These are phyloP conservation scores for Mycetomoellerius zeteki DNA, from an alignment of 1,140 invertebrate species.

Conservation along the genomic window DNA sequence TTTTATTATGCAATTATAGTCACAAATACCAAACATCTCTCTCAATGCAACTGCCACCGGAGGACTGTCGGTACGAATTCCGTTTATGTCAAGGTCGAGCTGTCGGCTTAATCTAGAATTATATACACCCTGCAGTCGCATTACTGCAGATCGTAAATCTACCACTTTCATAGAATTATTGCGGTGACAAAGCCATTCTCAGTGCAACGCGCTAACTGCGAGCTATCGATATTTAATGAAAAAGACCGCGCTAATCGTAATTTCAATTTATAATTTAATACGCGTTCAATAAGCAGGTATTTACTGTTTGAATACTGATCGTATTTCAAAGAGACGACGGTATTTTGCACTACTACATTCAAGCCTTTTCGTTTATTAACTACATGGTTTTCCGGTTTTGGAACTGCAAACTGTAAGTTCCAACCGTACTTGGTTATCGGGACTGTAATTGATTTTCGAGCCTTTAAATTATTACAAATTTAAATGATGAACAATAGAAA, in stretches of 20 bases:
- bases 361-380: constrained; percentile 10
- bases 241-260: constrained; percentile 39
- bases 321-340: not conserved
- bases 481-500: constrained; percentile 11
- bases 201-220: not conserved
- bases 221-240: constrained; percentile 2
- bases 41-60: not conserved
- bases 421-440: not conserved
- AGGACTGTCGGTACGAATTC: not conserved
- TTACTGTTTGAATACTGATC: not conserved
- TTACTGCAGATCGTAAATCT: constrained; percentile 41
- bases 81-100: not conserved
- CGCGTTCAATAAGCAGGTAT: constrained; percentile 9
- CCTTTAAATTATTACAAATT: not conserved
- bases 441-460: constrained; percentile 6
- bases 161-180: not conserved
- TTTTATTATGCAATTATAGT: too few relatives aligned
- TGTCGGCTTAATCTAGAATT: not conserved
- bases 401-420: not conserved
- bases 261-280: constrained; percentile 33
- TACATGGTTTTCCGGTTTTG: not conserved
- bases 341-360: not conserved
- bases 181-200: not conserved
- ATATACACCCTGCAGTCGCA: not conserved
- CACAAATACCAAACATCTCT: too few relatives aligned